These are phyloP conservation scores for Passerina amoena DNA, from an alignment of 2,113 vertebrate species.

Conservation along the genomic window DNA sequence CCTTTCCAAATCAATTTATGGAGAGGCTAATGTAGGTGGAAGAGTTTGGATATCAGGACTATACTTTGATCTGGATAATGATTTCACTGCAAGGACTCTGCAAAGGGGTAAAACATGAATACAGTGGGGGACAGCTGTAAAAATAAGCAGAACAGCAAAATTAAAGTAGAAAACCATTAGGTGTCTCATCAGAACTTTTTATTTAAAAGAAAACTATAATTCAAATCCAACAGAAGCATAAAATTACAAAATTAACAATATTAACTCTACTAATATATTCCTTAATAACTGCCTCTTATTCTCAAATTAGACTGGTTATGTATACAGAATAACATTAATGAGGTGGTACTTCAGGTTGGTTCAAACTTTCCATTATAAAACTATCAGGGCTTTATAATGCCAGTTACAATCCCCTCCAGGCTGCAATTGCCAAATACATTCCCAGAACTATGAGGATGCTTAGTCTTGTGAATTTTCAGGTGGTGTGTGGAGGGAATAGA, in stretches of 20 bases:
- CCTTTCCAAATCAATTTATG: slow-evolving; percentile 10
- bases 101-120: not conserved
- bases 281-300: not conserved
- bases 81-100: not conserved
- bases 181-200: slow-evolving; percentile 9
- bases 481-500: not conserved
- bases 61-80: not conserved
- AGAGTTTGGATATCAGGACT: not conserved
- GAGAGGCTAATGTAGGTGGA: not conserved
- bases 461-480: not conserved
- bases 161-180: slow-evolving; percentile 35
- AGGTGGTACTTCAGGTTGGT: slow-evolving; percentile 41
- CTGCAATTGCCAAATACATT: slow-evolving; percentile 13
- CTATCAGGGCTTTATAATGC: not conserved
- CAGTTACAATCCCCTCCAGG: not conserved
- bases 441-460: not conserved
- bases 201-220: slow-evolving; percentile 54
- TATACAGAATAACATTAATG: not conserved
- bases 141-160: slow-evolving; percentile 35
- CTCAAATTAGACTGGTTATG: slow-evolving; percentile 52
- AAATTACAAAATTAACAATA: slow-evolving; percentile 60
- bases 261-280: slow-evolving; percentile 48
- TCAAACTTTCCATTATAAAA: slow-evolving; percentile 4
- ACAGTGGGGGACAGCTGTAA: not conserved
- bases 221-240: slow-evolving; percentile 31